Evolutionary conservation across 1,140 invertebrate species (phyloP).

Genomic region (Brevipalpus yothersi): DNA sequence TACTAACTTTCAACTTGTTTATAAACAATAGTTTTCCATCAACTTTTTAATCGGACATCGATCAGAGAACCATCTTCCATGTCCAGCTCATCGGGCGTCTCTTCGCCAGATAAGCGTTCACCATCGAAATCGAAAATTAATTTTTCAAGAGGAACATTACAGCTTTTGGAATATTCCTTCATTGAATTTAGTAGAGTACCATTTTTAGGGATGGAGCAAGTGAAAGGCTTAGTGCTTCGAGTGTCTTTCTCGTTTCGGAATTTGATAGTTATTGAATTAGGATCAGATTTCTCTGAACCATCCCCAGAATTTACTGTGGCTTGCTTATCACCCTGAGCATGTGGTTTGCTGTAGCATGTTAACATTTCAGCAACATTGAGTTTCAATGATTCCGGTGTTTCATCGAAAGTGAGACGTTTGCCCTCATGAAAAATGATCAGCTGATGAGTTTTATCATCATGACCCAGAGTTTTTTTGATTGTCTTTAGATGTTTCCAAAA

Average conservation of each 20-base stretch:
- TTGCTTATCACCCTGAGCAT: background rate
- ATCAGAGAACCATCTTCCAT: slow-evolving; percentile 18
- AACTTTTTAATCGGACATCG: slow-evolving; percentile 21
- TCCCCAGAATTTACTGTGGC: background rate
- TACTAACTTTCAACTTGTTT: too few relatives aligned
- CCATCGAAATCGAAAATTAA: slow-evolving; percentile 18
- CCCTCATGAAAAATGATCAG: background rate
- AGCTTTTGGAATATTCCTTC: slow-evolving; percentile 13
- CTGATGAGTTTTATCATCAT: background rate
- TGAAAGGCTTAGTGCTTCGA: background rate
- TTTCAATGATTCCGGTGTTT: background rate
- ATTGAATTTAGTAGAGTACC: slow-evolving; percentile 8
- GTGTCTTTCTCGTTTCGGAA: background rate
- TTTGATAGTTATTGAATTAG: background rate
- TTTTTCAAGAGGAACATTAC: slow-evolving; percentile 7
- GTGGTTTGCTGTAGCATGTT: background rate
- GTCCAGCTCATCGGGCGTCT: slow-evolving; percentile 15
- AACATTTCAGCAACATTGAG: background rate
- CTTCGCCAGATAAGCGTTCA: slow-evolving; percentile 12
- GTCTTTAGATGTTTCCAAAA: background rate
- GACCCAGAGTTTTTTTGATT: background rate
- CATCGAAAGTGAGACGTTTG: background rate
- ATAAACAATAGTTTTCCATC: too few relatives aligned
- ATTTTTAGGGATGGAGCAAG: background rate
- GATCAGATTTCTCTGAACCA: background rate